Percentiles rank a stretch among this genome's conserved stretches.
phyloP scores from a whole-genome alignment of 2,797 vertebrate species.

The Neosalanx taihuensis region DNA sequence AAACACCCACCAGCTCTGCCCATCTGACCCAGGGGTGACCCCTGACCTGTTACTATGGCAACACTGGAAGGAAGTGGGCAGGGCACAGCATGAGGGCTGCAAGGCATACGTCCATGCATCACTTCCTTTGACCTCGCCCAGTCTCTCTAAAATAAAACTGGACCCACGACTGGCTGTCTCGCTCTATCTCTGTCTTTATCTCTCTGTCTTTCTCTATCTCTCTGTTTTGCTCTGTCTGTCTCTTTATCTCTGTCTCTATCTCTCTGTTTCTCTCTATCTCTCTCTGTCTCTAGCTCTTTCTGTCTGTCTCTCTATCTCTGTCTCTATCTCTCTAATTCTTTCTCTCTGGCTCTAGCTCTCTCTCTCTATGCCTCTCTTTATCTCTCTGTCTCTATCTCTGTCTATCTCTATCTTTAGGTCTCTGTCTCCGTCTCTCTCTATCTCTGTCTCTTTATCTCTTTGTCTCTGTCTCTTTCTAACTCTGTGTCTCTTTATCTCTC shows the following conservation, averaged over 20 bases:
- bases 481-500: conserved; percentile 8
- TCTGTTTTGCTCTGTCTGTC: background rate
- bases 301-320: no score
- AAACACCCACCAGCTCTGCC: conserved; percentile 3
- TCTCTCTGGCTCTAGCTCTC: background rate
- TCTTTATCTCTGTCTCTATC: background rate
- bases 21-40: conserved; percentile 35
- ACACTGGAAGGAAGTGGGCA: conserved; percentile 24
- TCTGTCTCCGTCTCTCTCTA: conserved; percentile 2
- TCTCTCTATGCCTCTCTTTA: conserved; percentile 9
- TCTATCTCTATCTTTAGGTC: background rate
- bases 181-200: background rate
- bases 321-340: background rate
- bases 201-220: background rate
- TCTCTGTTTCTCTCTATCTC: conserved; percentile 1
- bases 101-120: conserved; percentile 30
- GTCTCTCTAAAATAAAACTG: conserved; percentile 32
- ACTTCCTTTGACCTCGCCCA: conserved; percentile 36
- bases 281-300: background rate
- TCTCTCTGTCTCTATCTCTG: background rate
- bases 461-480: conserved; percentile 5
- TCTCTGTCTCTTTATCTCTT: conserved; percentile 1
- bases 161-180: background rate
- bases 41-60: conserved; percentile 52
- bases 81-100: conserved; percentile 36